phyloP scores from a whole-genome alignment of 2,113 vertebrate species.

The Tragelaphus strepsiceros region DNA sequence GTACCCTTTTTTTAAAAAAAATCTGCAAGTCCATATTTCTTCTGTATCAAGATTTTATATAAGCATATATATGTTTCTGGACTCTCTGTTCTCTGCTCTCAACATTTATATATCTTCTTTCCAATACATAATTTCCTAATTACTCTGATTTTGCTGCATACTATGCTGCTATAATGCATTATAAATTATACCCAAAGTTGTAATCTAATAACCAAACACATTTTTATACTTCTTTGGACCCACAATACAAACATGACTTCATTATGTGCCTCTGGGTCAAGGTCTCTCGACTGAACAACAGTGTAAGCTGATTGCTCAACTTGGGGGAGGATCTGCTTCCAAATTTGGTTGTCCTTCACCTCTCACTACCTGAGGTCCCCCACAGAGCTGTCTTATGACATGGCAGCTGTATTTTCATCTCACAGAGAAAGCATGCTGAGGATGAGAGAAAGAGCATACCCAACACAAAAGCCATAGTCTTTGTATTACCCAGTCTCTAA shows the following conservation, averaged over 20 bases:
- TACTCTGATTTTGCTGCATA: not conserved
- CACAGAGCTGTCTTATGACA: not conserved
- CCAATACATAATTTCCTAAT: not conserved
- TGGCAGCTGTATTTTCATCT: not conserved
- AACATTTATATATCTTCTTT: not conserved
- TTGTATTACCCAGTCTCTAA: not conserved
- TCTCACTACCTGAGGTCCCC: not conserved
- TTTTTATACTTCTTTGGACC: not conserved
- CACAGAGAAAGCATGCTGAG: not conserved
- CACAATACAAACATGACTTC: not conserved
- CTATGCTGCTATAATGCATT: not conserved
- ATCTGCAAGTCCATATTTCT: not conserved
- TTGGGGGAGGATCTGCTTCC: not conserved
- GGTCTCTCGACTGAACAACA: not conserved
- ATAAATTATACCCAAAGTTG: not conserved
- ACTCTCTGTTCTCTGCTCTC: not conserved
- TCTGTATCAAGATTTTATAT: not conserved
- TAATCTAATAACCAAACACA: not conserved
- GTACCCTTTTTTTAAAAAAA: not conserved
- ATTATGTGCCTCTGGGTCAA: not conserved
- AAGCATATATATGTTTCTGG: not conserved
- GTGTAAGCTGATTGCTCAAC: not conserved
- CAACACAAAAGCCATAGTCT: not conserved
- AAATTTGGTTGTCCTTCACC: not conserved
- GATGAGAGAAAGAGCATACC: accelerated